Conservation (phyloP, 1,140 invertebrate species). For the Oscheius sp. region DNA sequence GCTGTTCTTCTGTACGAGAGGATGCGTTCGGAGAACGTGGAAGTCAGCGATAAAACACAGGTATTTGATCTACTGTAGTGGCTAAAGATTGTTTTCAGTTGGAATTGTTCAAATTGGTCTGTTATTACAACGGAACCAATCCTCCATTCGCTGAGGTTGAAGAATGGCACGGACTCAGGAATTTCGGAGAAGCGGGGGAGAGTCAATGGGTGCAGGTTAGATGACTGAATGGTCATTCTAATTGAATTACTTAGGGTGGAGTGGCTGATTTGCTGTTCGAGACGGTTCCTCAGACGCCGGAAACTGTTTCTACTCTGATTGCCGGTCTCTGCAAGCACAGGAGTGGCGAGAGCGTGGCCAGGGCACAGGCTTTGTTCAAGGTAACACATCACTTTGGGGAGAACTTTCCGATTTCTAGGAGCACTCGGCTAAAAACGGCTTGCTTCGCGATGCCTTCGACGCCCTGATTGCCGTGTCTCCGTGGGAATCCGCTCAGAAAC, state of each 20-base stretch:
- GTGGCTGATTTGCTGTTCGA: slow-evolving; percentile 39
- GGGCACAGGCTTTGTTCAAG: slow-evolving; percentile 19
- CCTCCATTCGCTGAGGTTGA: slow-evolving; percentile 22
- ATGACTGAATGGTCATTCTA: neutral
- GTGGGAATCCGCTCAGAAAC: neutral
- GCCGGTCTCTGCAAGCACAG: slow-evolving; percentile 28
- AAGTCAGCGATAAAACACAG: slow-evolving; percentile 5
- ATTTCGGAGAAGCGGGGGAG: slow-evolving; percentile 1
- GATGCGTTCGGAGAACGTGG: slow-evolving; percentile 25
- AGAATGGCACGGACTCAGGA: slow-evolving; percentile 30
- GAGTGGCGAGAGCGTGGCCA: neutral
- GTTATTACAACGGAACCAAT: slow-evolving; percentile 35
- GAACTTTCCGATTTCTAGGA: slow-evolving; percentile 10
- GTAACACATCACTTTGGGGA: neutral
- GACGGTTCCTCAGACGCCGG: slow-evolving; percentile 26
- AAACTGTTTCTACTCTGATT: slow-evolving; percentile 29
- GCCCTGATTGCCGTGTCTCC: neutral
- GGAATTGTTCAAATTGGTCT: slow-evolving; percentile 22
- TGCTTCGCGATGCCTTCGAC: slow-evolving; percentile 23
- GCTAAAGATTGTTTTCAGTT: slow-evolving; percentile 5
- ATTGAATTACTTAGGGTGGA: slow-evolving; percentile 13
- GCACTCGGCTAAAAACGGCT: slow-evolving; percentile 6
- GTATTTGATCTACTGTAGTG: neutral
- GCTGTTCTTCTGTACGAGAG: slow-evolving; percentile 35
- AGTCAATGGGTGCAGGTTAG: slow-evolving; percentile 6